Percentiles rank a stretch among this genome's conserved stretches.
Conservation (phyloP, 2,888 invertebrate species). For the Drosophila percnosoma region DNA sequence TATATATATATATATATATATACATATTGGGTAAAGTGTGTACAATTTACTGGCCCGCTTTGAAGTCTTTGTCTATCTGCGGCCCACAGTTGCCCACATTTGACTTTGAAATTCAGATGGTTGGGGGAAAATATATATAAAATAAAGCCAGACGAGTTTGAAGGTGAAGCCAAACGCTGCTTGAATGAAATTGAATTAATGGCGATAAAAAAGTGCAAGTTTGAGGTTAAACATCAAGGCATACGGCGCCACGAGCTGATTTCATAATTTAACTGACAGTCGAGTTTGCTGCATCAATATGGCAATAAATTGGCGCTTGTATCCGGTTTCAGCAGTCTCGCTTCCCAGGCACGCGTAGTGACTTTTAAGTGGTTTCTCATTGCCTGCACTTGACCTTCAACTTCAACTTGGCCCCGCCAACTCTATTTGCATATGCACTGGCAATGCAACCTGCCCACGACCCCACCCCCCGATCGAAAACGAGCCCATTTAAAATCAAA, state of each 20-base stretch:
- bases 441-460: constrained; percentile 27
- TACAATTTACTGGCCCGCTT: constrained; percentile 54
- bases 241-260: constrained; percentile 30
- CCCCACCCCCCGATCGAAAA: not conserved
- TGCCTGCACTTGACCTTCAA: constrained; percentile 70
- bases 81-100: constrained; percentile 18
- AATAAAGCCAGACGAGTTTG: not conserved
- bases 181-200: constrained; percentile 35
- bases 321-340: constrained; percentile 37
- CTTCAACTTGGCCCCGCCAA: constrained; percentile 51
- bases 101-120: constrained; percentile 47
- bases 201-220: constrained; percentile 3
- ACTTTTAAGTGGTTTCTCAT: constrained; percentile 68
- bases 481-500: constrained; percentile 56
- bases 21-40: constrained; percentile 58
- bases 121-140: not conserved
- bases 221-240: constrained; percentile 6
- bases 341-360: constrained; percentile 37
- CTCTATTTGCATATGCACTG: constrained; percentile 44
- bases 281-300: constrained; percentile 66
- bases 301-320: constrained; percentile 57
- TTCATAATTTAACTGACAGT: constrained; percentile 69
- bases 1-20: not conserved
- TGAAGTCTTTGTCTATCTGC: constrained; percentile 54
- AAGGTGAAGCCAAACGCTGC: not conserved